These are phyloP conservation scores for Ceramica pisi DNA, from an alignment of 2,888 invertebrate genomes.

Conservation along the genomic window DNA sequence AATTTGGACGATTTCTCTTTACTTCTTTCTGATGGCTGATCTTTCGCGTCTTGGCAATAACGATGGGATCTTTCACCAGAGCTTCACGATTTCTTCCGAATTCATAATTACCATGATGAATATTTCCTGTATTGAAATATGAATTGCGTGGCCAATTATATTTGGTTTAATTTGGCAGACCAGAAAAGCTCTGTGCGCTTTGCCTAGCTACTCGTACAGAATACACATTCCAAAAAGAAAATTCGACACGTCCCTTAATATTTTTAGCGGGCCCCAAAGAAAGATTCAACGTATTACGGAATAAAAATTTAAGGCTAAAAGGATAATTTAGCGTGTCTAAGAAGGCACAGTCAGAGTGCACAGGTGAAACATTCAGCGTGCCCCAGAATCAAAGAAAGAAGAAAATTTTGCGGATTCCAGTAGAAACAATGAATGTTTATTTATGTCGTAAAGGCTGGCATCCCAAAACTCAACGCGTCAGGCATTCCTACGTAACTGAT, in stretches of 20 bases:
- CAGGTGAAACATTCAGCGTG: background rate
- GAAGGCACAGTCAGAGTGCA: too few relatives aligned
- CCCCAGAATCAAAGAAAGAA: background rate
- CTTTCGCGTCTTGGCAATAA: constrained; percentile 21
- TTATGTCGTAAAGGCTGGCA: background rate
- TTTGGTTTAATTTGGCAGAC: background rate
- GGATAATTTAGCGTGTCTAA: background rate
- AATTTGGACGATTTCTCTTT: constrained; percentile 57
- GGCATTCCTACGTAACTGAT: background rate
- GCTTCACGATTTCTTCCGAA: constrained; percentile 7
- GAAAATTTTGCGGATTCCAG: background rate
- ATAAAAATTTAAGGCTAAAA: too few relatives aligned
- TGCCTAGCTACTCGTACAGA: too few relatives aligned
- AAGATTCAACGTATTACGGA: too few relatives aligned
- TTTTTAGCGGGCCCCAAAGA: too few relatives aligned
- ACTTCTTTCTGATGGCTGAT: constrained; percentile 36
- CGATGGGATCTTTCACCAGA: background rate
- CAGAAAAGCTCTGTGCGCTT: background rate
- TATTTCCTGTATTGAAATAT: background rate
- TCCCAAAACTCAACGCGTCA: background rate
- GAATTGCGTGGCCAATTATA: background rate
- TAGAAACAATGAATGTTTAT: background rate
- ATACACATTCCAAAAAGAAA: too few relatives aligned
- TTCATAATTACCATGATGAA: background rate
- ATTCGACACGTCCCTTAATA: too few relatives aligned